Evolutionary conservation across 2,888 invertebrate species (phyloP).

Genomic region (Formica aserva): DNA sequence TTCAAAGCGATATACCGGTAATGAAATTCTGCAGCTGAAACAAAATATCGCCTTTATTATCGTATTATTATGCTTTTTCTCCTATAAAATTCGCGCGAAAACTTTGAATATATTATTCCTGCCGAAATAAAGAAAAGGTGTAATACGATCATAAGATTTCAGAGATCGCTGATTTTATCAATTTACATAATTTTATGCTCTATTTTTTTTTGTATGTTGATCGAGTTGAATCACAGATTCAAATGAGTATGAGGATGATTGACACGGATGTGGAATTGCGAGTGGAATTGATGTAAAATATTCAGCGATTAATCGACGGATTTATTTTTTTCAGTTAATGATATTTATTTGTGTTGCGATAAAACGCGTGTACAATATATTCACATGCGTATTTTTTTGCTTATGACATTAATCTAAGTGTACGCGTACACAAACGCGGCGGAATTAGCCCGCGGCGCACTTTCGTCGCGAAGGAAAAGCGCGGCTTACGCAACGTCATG

Average conservation of each 20-base stretch:
- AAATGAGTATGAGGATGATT: background rate
- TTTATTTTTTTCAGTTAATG: slow-evolving; percentile 32
- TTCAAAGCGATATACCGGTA: background rate
- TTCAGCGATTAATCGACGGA: background rate
- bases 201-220: background rate
- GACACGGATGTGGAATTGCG: background rate
- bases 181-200: background rate
- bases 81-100: background rate
- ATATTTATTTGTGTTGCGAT: slow-evolving; percentile 73
- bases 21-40: background rate
- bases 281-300: background rate
- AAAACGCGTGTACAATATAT: slow-evolving; percentile 76
- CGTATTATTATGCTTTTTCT: background rate
- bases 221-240: background rate
- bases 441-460: slow-evolving; percentile 28
- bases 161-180: background rate
- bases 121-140: background rate
- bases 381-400: slow-evolving; percentile 69
- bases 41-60: background rate
- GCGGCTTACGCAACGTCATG: slow-evolving; percentile 36
- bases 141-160: background rate
- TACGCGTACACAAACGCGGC: slow-evolving; percentile 21
- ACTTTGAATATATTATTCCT: background rate
- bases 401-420: slow-evolving; percentile 41
- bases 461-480: slow-evolving; percentile 51